These are phyloP conservation scores for Phaonia tiefii DNA, from an alignment of 2,888 invertebrate genomes.

Conservation along the genomic window DNA sequence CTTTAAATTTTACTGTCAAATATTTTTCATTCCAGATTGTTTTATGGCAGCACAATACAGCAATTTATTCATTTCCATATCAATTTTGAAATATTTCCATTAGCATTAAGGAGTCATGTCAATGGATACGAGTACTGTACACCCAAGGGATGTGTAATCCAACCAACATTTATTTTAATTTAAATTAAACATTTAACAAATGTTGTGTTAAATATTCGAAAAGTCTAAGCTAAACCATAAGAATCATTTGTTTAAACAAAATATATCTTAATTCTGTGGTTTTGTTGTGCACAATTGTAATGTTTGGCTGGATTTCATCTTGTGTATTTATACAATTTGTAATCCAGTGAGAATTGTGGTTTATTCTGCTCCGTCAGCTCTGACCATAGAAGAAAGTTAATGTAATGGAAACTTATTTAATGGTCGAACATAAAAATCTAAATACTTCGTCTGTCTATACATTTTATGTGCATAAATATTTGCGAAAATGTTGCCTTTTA, in stretches of 20 bases:
- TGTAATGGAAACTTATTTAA: constrained; percentile 23
- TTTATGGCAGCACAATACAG: no score
- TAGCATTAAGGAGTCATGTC: no score
- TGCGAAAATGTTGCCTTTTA: constrained; percentile 42
- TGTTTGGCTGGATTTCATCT: not conserved
- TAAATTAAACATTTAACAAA: constrained; percentile 5
- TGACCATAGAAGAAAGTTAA: not conserved
- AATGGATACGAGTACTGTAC: no score
- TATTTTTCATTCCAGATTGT: no score
- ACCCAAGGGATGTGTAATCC: no score
- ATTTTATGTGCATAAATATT: constrained; percentile 7
- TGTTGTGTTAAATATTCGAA: not conserved
- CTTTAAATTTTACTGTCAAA: no score
- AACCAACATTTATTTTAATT: constrained; percentile 5
- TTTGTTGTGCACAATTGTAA: not conserved
- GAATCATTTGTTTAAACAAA: no score
- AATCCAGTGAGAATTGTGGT: constrained; percentile 10
- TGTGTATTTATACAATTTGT: no score
- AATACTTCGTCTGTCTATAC: not conserved
- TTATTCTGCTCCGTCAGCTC: not conserved
- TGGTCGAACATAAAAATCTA: constrained; percentile 8
- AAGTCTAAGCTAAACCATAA: not conserved
- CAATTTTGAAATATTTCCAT: not conserved
- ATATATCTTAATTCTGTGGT: not conserved
- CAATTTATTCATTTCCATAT: no score